A percentile compares a stretch with the other conserved stretches of the same genome.
These are phyloP conservation scores for Onychomys leucogaster DNA, from an alignment of 2,797 vertebrate genomes.

Conservation along the genomic window DNA sequence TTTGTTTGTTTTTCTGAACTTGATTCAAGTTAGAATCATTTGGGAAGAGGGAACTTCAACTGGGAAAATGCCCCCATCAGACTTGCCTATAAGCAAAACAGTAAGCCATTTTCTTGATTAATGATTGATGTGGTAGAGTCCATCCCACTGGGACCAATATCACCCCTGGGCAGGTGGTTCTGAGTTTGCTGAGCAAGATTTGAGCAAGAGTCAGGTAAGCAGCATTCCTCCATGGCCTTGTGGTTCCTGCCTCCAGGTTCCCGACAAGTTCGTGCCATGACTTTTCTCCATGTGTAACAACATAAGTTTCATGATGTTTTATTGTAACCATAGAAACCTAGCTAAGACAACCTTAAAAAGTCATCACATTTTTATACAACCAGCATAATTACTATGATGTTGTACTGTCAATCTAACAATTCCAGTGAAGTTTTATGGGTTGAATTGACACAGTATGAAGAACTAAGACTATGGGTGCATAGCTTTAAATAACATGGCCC, in stretches of 20 bases:
- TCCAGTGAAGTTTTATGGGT: neutral
- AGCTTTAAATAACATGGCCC: neutral
- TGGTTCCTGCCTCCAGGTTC: neutral
- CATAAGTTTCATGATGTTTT: neutral
- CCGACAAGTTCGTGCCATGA: neutral
- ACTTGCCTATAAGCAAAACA: neutral
- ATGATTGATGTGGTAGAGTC: neutral
- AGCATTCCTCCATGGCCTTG: neutral
- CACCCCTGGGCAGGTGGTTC: neutral
- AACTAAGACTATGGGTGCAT: neutral
- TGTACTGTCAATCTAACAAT: neutral
- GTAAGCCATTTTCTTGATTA: neutral
- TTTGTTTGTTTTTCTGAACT: neutral
- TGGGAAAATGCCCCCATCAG: neutral
- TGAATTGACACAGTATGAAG: neutral
- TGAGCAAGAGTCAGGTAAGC: neutral
- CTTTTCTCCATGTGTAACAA: neutral
- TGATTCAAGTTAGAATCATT: neutral
- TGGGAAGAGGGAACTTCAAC: no score
- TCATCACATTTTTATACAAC: constrained; percentile 8
- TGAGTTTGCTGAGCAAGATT: neutral
- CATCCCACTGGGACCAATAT: neutral
- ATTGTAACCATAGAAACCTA: no score
- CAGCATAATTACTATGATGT: neutral
- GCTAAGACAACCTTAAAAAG: neutral